A percentile compares a stretch with the other conserved stretches of the same genome.
phyloP scores from a whole-genome alignment of 92 coral and sea anemone species.

The Epizoanthus illoricatus region DNA sequence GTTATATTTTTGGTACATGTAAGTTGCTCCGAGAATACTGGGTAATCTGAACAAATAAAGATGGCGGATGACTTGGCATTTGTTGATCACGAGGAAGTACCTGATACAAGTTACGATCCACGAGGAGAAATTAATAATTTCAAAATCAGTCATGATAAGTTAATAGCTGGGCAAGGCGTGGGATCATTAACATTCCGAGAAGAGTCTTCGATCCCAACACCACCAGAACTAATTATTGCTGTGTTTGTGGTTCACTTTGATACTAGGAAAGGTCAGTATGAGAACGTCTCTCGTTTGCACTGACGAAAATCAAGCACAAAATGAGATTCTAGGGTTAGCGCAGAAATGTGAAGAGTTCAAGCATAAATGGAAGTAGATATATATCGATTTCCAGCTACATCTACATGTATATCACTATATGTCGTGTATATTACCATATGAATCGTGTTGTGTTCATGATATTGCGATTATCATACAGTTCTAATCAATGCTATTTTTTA shows the following conservation, averaged over 20 bases:
- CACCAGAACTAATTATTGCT: slow-evolving; percentile 83
- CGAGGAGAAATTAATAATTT: slow-evolving; percentile 46
- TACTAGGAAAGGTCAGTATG: slow-evolving; percentile 79
- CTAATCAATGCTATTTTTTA: too few relatives aligned
- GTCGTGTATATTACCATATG: too few relatives aligned
- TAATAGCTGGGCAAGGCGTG: slow-evolving; percentile 33
- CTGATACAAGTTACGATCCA: slow-evolving; percentile 78
- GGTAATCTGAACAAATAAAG: slow-evolving; percentile 32
- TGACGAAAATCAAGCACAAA: background rate
- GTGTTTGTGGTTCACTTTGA: slow-evolving; percentile 97
- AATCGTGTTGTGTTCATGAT: too few relatives aligned
- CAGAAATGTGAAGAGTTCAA: background rate
- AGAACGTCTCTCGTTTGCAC: too few relatives aligned
- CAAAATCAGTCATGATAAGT: slow-evolving; percentile 29
- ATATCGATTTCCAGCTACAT: too few relatives aligned
- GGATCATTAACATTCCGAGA: slow-evolving; percentile 17
- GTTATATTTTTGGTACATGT: background rate
- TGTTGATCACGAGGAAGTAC: slow-evolving; percentile 88
- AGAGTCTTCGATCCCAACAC: slow-evolving; percentile 12
- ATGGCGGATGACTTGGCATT: slow-evolving; percentile 80
- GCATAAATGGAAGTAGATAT: too few relatives aligned
- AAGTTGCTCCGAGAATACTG: slow-evolving; percentile 9
- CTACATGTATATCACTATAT: too few relatives aligned
- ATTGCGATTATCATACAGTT: too few relatives aligned
- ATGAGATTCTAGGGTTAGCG: background rate